A percentile compares a stretch with the other conserved stretches of the same genome.
Evolutionary conservation across 2,797 vertebrate species (phyloP).

Genomic region (Phoxinus dragarum): DNA sequence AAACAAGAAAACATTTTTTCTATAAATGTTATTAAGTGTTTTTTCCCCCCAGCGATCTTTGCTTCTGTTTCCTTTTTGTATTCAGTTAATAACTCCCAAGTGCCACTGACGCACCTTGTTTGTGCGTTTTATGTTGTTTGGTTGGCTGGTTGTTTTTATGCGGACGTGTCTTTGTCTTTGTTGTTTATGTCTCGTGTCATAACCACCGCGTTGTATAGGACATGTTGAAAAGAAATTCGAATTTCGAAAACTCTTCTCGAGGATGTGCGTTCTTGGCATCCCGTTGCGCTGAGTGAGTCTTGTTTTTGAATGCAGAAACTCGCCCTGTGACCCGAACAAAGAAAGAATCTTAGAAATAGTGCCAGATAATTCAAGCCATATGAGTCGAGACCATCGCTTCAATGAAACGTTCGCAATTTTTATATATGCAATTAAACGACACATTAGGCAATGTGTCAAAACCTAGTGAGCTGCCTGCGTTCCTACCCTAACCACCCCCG

Average conservation of each 20-base stretch:
- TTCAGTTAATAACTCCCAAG: neutral
- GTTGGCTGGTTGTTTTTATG: neutral
- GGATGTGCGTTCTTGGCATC: neutral
- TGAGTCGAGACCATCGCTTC: neutral
- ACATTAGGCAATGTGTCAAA: conserved; percentile 23
- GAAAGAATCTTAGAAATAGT: neutral
- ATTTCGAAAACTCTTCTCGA: neutral
- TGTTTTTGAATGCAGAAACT: neutral
- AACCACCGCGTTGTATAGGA: neutral
- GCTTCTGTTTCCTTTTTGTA: neutral
- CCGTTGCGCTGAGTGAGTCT: neutral
- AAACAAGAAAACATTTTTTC: neutral
- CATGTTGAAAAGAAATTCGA: neutral
- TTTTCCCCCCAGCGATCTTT: neutral
- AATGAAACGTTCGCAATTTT: conserved; percentile 24
- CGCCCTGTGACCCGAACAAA: neutral
- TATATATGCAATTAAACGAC: neutral
- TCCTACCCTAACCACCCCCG: neutral
- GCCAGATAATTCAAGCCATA: conserved; percentile 52
- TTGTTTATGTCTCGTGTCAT: too few relatives aligned
- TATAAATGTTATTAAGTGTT: neutral
- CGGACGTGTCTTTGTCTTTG: neutral
- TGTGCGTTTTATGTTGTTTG: neutral
- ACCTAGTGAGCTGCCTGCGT: neutral
- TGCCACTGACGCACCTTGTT: neutral